These are phyloP conservation scores for Myotis findleyi DNA, from an alignment of 2,797 vertebrate genomes.

Conservation along the genomic window DNA sequence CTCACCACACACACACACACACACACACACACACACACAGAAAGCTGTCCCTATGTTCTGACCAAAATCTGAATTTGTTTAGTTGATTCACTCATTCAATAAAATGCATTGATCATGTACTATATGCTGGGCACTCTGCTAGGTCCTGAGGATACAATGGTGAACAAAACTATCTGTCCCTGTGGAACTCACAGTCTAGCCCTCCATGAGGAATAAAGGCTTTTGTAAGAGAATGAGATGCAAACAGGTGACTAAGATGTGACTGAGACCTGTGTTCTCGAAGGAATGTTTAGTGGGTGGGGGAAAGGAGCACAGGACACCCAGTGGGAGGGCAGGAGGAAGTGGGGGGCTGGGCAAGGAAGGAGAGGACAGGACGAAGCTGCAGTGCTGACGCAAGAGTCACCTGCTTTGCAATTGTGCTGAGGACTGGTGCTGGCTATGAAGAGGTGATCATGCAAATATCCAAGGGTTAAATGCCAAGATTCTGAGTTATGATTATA, in stretches of 20 bases:
- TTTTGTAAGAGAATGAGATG: background rate
- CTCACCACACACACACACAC: no score
- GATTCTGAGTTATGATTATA: background rate
- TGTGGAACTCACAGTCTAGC: background rate
- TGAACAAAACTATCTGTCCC: background rate
- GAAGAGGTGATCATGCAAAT: background rate
- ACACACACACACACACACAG: background rate
- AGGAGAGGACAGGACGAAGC: background rate
- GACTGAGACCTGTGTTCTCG: background rate
- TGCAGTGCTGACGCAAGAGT: background rate
- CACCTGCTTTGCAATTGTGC: conserved; percentile 30
- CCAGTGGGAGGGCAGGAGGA: background rate
- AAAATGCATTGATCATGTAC: background rate
- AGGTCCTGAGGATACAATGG: background rate
- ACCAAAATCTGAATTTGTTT: background rate
- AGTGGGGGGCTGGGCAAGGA: no score
- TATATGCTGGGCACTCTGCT: background rate
- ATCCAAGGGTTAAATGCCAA: background rate
- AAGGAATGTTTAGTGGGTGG: background rate
- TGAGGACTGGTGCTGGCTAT: background rate
- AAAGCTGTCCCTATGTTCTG: background rate
- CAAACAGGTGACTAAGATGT: background rate
- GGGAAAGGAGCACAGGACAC: background rate
- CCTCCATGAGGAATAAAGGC: background rate
- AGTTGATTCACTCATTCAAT: background rate